Evolutionary conservation across 2,797 vertebrate species (phyloP), one percentile per base, ranked within the genome.

Genomic region (Mallotus villosus): DNA sequence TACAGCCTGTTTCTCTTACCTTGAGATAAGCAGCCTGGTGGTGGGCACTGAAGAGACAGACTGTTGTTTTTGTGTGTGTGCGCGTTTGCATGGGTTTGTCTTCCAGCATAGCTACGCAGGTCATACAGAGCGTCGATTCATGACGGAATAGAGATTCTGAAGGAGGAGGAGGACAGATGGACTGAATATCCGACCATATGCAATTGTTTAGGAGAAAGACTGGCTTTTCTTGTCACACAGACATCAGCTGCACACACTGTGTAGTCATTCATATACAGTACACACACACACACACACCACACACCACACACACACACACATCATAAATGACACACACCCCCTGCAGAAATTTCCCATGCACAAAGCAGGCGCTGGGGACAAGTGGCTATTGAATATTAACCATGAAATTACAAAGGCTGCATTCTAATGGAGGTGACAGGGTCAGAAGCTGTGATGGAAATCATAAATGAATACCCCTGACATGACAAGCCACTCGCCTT

Each of bases 321-420:
- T 84, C 74, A 80, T 82, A 90, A 89, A 83, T 79, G 68, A 83
- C 85, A 72, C 74, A 79, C 84, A 80, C 70, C 66, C 82, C 71
- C 81, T 83, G 71, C 79, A 87, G 83, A 92, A 87, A 90, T 89
- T 88, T 87, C 73, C 83, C 85, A 88, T 91, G 87, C 92, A 90
- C 89, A 90, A 92, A 91, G 86, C 85, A 73, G 85, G 78, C 91
- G 71, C 86, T 75, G 82, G 89, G 91, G 91, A 93, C 92, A 93
- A 92, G 91, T 91, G 89, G 91, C 91, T 90, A 92, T 92, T 93
- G 93, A 94, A 93, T 93, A 93, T 93, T 94, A 94, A 94, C 90
- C 91, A 92, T 92, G 91, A 92, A 93, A 94, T 93, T 93, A 94
- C 92, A 93, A 93, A 93, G 90, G 83, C 90, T 88, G 91, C 89